These are phyloP conservation scores for Falco naumanni DNA, from an alignment of 2,797 vertebrate species.

Conservation along the genomic window DNA sequence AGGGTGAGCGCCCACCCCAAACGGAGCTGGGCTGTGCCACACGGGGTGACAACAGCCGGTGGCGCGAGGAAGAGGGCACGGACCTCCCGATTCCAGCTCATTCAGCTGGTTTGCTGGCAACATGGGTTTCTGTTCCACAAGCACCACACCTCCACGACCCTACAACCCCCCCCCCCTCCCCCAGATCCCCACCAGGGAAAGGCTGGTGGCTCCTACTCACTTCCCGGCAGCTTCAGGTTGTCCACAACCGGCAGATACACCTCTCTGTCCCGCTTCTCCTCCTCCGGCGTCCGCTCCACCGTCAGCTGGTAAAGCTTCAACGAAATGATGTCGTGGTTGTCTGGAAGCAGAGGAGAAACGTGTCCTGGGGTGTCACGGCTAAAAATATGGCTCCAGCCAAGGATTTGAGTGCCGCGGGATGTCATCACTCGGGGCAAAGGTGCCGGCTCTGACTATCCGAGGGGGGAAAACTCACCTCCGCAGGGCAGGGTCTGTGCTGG, in stretches of 20 bases:
- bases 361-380: background rate
- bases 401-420: fast-evolving
- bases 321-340: conserved; percentile 95
- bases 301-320: conserved; percentile 95
- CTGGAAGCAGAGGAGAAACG: conserved; percentile 57
- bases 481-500: background rate
- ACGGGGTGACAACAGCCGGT: fast-evolving
- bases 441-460: background rate
- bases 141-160: background rate
- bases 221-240: conserved; percentile 87
- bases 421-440: background rate
- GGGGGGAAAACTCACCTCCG: background rate
- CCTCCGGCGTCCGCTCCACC: conserved; percentile 84
- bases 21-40: fast-evolving
- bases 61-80: fast-evolving
- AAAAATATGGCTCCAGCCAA: background rate
- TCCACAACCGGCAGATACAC: conserved; percentile 92
- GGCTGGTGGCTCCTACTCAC: conserved; percentile 38
- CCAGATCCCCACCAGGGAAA: fast-evolving
- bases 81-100: background rate
- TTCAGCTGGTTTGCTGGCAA: background rate
- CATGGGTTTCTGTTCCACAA: background rate
- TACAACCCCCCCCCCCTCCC: too few relatives aligned
- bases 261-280: conserved; percentile 86
- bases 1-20: fast-evolving